Evolutionary conservation across 2,888 invertebrate species (phyloP), one percentile per base, ranked within the genome.

Genomic region (Meloe dianella): DNA sequence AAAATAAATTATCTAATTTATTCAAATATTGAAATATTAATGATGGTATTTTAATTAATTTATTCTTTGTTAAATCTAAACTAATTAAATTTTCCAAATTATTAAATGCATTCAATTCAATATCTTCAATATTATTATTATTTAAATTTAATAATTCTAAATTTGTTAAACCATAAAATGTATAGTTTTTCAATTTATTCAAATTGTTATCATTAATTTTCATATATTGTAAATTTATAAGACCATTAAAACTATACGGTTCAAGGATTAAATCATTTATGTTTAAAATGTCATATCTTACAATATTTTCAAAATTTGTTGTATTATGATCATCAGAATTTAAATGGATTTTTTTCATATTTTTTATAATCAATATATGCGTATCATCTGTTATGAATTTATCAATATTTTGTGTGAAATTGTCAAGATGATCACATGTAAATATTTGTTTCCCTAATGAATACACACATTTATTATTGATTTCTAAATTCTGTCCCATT

Each of bases 61-160:
- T 54, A 60, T 72, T 72, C 12, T 64, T 59, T 9, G 67, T 63
- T 20, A 72, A 29, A 17, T 64, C 66, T 30, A 72, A 58, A 29
- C 27, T 58, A 6, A 60, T 12, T 35, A 72, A 61, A 35, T 63
- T 57, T 22, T 63, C 22, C n/a, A 67, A 59, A 29, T 65, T 57
- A n/a, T 30, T 54, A 24, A 72, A 72, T 35, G 63, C 61, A n/a
- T 67, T 24, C 17, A 51, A 35, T 41, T 70, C 57, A 22, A 70
- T 63, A 17, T 58, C 32, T 47, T 38, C 17, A 22, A 72, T 70
- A 35, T 65, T 30, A 62, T 72, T 72, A 51, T 67, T 58, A 30
- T 62, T 63, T 14, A 72, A 64, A 38, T 64, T 60, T 9, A 72
- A 35, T 20, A 38, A 57, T 57, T 70, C 70, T 14, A 72, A 59